Evolutionary conservation across 2,113 vertebrate species (phyloP).

Genomic region (Prinia subflava): DNA sequence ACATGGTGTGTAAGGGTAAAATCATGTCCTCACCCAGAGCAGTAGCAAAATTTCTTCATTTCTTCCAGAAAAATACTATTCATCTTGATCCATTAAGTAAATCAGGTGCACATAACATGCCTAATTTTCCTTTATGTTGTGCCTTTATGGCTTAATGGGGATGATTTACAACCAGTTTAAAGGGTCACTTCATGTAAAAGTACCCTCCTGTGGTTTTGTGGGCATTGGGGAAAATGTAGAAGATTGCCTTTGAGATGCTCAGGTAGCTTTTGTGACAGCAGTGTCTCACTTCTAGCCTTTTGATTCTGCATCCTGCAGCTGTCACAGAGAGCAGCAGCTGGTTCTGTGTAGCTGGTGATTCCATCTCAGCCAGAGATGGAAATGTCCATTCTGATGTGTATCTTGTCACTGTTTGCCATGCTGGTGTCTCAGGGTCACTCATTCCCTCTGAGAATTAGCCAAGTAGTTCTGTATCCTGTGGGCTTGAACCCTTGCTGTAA

Average conservation of each 20-base stretch:
- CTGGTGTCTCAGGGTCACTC: background rate
- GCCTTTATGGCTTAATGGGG: background rate
- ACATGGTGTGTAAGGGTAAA: background rate
- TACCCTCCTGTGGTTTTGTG: background rate
- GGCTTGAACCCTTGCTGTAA: background rate
- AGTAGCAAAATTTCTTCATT: background rate
- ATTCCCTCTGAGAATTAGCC: background rate
- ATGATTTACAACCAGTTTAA: background rate
- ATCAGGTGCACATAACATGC: background rate
- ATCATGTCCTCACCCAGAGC: background rate
- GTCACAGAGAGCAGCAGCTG: background rate
- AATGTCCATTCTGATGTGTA: background rate
- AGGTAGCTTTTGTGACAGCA: background rate
- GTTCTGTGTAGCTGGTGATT: background rate
- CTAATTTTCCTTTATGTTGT: background rate
- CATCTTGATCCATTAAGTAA: background rate
- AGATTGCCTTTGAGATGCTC: background rate
- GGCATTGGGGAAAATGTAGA: background rate
- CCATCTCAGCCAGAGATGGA: background rate
- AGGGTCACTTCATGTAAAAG: background rate
- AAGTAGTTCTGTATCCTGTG: background rate
- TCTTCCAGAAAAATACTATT: background rate
- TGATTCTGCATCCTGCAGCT: background rate
- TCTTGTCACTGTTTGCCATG: background rate
- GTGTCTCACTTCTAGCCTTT: background rate